Conservation (phyloP, 2,888 invertebrate genomes). For the Ferrisia virgata region DNA sequence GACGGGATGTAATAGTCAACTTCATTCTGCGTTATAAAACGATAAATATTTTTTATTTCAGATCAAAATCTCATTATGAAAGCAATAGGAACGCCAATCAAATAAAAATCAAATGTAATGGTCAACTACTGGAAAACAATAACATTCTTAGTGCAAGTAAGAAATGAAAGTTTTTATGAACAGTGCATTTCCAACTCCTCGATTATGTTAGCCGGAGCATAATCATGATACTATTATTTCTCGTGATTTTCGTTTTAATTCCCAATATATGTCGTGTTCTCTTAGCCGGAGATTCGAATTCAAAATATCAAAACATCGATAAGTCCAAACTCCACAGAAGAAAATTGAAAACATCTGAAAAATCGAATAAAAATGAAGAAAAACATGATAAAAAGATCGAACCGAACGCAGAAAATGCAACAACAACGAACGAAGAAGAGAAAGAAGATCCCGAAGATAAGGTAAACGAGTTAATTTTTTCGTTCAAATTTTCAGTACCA, state of each 20-base stretch:
- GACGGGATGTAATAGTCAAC: background rate
- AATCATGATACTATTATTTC: background rate
- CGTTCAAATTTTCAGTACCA: too few species aligned
- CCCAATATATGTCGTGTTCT: background rate
- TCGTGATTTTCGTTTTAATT: background rate
- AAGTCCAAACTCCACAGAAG: background rate
- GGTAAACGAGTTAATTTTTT: background rate
- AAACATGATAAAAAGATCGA: background rate
- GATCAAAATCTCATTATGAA: background rate
- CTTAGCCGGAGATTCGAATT: background rate
- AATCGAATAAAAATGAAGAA: background rate
- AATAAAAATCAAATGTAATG: background rate
- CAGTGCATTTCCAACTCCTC: background rate
- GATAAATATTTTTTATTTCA: background rate
- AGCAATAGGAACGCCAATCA: background rate
- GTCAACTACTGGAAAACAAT: background rate
- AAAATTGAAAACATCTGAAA: background rate
- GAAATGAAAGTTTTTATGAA: background rate
- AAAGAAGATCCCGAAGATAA: constrained; percentile 19
- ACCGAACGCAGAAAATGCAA: background rate
- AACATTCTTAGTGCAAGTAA: background rate
- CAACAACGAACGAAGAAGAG: background rate
- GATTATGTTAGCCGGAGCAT: background rate
- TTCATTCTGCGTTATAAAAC: background rate
- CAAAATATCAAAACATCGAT: background rate